These are phyloP conservation scores for Heliopora coerulea DNA, from an alignment of 92 coral and sea anemone genomes.

Conservation along the genomic window DNA sequence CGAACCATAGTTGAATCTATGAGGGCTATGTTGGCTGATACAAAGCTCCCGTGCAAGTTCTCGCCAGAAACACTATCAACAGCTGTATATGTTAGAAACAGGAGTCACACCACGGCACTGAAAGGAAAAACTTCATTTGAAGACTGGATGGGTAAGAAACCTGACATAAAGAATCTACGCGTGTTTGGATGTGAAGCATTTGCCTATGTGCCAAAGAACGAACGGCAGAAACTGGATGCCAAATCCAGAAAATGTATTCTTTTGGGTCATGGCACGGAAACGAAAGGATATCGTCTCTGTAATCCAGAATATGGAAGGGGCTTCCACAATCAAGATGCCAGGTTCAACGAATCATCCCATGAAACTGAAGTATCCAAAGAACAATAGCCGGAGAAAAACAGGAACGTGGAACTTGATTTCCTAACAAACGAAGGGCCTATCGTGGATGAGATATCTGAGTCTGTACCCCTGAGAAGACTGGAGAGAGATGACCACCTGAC, in stretches of 20 bases:
- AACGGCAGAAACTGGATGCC: constrained; percentile 48
- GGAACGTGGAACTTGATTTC: constrained; percentile 27
- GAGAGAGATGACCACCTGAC: constrained; percentile 37
- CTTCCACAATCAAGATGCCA: constrained; percentile 40
- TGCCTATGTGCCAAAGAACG: constrained; percentile 56
- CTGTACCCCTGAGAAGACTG: constrained; percentile 22
- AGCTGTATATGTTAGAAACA: constrained; percentile 62
- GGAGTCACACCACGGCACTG: constrained; percentile 50
- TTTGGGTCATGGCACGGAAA: constrained; percentile 21
- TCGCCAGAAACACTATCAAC: constrained; percentile 63
- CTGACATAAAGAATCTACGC: constrained; percentile 44
- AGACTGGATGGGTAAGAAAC: constrained; percentile 57
- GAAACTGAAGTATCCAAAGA: constrained; percentile 14
- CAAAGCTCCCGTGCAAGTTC: constrained; percentile 54
- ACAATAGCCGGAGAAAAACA: constrained; percentile 23
- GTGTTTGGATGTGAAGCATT: constrained; percentile 52
- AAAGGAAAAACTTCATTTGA: constrained; percentile 55
- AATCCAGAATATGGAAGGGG: constrained; percentile 19
- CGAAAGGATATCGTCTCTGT: constrained; percentile 48
- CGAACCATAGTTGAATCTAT: constrained; percentile 53
- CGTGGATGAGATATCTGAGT: constrained; percentile 28
- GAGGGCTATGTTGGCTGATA: constrained; percentile 52
- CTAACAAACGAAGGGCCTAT: constrained; percentile 10
- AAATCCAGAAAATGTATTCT: constrained; percentile 43
- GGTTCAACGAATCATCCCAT: constrained; percentile 31